Conservation (phyloP, 2,888 invertebrate genomes). For the Agonopterix arenella region DNA sequence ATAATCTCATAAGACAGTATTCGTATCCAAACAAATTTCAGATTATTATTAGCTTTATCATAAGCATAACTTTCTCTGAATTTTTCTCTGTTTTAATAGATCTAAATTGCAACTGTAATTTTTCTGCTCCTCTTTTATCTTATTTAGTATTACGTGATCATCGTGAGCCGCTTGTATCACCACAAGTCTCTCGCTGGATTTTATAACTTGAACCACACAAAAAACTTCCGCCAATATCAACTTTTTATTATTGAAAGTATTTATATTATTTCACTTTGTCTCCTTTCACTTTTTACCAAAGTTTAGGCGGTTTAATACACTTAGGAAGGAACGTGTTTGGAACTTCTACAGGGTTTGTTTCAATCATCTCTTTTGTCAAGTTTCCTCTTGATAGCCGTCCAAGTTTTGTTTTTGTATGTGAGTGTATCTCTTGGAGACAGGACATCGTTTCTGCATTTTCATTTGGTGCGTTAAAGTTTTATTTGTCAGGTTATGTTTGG, state of each 20-base stretch:
- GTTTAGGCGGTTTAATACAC: constrained; percentile 69
- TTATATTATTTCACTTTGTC: constrained; percentile 71
- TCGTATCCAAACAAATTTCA: too few species aligned
- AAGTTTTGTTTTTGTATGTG: constrained; percentile 39
- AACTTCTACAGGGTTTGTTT: constrained; percentile 54
- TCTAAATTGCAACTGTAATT: too few species aligned
- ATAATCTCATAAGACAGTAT: too few species aligned
- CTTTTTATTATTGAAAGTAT: constrained; percentile 74
- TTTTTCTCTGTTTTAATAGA: too few species aligned
- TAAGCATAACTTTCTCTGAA: too few species aligned
- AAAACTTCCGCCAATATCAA: constrained; percentile 49
- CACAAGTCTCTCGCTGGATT: background rate
- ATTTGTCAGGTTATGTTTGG: constrained; percentile 1
- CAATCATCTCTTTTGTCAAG: constrained; percentile 58
- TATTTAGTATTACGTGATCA: too few species aligned
- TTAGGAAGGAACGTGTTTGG: constrained; percentile 55
- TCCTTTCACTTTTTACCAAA: constrained; percentile 56
- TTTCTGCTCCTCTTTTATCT: too few species aligned
- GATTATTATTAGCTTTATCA: too few species aligned
- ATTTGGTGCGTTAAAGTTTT: constrained; percentile 5
- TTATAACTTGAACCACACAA: constrained; percentile 21
- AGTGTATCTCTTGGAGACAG: constrained; percentile 22
- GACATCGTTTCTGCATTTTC: constrained; percentile 33
- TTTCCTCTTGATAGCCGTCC: constrained; percentile 35
- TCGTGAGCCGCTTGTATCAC: background rate